These are phyloP conservation scores for Platyura marginata DNA, from an alignment of 1,140 invertebrate genomes.

Conservation along the genomic window DNA sequence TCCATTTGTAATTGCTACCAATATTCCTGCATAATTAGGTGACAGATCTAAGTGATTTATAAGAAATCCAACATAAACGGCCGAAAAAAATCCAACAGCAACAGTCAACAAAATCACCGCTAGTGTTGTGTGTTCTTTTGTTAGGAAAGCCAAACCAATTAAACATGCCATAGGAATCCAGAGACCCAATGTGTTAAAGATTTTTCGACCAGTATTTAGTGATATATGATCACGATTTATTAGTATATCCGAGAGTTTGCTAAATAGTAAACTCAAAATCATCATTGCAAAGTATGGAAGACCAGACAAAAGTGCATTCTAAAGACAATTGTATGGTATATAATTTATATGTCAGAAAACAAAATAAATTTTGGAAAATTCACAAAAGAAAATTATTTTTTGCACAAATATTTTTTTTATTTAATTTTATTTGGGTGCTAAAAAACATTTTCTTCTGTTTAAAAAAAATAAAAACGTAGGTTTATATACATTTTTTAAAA, in stretches of 20 bases:
- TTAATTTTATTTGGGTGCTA: too few species aligned
- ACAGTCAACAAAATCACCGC: conserved; percentile 41
- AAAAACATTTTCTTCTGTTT: too few species aligned
- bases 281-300: not conserved
- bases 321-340: not conserved
- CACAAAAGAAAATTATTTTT: too few species aligned
- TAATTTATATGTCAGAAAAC: too few species aligned
- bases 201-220: not conserved
- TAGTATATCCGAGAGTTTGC: not conserved
- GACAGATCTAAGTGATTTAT: conserved; percentile 56
- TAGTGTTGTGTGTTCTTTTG: conserved; percentile 8
- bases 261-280: not conserved
- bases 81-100: conserved; percentile 59
- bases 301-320: not conserved
- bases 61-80: conserved; percentile 47
- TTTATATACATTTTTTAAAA: too few species aligned
- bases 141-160: not conserved
- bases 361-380: too few species aligned
- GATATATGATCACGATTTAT: not conserved
- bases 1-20: conserved; percentile 56
- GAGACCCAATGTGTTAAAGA: not conserved
- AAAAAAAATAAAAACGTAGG: too few species aligned
- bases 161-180: not conserved
- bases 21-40: conserved; percentile 54
- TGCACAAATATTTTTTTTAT: too few species aligned